Evolutionary conservation across 1,140 invertebrate genomes (phyloP), one percentile per base, ranked within the genome.

Genomic region (Chionoecetes opilio): DNA sequence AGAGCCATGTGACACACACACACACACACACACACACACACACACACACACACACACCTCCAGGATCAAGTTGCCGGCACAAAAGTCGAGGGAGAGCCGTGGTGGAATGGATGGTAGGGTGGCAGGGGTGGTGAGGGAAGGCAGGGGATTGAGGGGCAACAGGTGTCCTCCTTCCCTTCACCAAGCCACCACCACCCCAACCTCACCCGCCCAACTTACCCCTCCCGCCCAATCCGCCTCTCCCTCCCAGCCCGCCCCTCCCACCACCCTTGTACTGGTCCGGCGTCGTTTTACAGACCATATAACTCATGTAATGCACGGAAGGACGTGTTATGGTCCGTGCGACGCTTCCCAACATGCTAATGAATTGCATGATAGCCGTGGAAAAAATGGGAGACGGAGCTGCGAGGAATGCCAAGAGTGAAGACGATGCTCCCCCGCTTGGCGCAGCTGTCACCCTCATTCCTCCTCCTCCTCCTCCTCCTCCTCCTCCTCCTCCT

Each of bases 221-320:
- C 11, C 11, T 53, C 63, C 63, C 63, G 21, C 26, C 63, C 21
- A n/a, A 0, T 5, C 21, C n/a, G 1, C 1, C 63, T 26, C 63
- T 0, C 63, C 63, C 63, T 0, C 26, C 21, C 63, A 2, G 63
- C 2, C 63, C 21, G n/a, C 63, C 21, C 63, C n/a, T 0, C 63
- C 8, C 63, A n/a, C 63, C n/a, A 2, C n/a, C 21, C 21, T 3
- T 11, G 21, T 75, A 21, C 63, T 8, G n/a, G 21, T 75, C n/a
- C n/a, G n/a, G 21, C 26, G 63, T n/a, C 63, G 63, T n/a, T 75
- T 75, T 75, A 75, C 63, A 75, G 63, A 75, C 63, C 63, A 75
- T 75, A 75, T 75, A 75, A 75, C 63, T 75, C 63, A 75, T 75
- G 63, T 75, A 75, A 75, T 75, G 63, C 63, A n/a, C 63, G 21